Percentiles rank a stretch among this genome's conserved stretches.
phyloP scores from a whole-genome alignment of 1,140 invertebrate genomes.

The Agrypnia vestita region DNA sequence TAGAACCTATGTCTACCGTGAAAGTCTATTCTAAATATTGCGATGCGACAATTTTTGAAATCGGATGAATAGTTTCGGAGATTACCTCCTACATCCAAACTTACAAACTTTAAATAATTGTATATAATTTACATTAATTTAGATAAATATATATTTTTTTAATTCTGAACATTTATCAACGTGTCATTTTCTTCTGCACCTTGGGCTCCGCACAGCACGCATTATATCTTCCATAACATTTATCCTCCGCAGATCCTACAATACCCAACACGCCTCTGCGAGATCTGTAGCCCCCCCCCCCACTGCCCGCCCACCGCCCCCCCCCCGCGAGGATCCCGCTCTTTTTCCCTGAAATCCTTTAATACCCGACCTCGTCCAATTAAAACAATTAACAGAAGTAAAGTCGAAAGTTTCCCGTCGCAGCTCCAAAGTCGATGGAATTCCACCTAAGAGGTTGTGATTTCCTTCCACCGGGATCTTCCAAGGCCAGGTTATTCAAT shows the following conservation, averaged over 20 bases:
- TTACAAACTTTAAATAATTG: too few relatives aligned
- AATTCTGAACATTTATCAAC: too few relatives aligned
- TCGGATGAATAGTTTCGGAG: too few relatives aligned
- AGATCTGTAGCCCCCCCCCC: conserved; percentile 48
- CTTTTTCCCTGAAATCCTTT: conserved; percentile 61
- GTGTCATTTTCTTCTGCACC: too few relatives aligned
- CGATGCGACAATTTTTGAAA: too few relatives aligned
- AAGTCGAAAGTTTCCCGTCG: conserved; percentile 59
- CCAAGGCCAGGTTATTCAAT: not conserved
- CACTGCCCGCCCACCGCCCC: conserved; percentile 1
- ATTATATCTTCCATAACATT: too few relatives aligned
- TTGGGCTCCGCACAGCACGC: too few relatives aligned
- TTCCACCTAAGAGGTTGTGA: conserved; percentile 55
- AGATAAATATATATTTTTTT: too few relatives aligned
- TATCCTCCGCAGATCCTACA: not conserved
- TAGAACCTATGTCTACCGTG: too few relatives aligned
- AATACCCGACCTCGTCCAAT: conserved; percentile 62
- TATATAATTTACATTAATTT: too few relatives aligned
- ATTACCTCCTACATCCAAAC: too few relatives aligned
- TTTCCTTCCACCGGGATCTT: conserved; percentile 37
- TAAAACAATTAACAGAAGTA: conserved; percentile 62
- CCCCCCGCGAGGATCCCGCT: conserved; percentile 40
- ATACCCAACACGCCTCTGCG: conserved; percentile 13
- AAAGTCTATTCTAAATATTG: too few relatives aligned
- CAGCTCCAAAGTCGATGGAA: conserved; percentile 48